Percentiles rank a stretch among this genome's conserved stretches.
Evolutionary conservation across 2,797 vertebrate genomes (phyloP).

Genomic region (Salarias fasciatus): DNA sequence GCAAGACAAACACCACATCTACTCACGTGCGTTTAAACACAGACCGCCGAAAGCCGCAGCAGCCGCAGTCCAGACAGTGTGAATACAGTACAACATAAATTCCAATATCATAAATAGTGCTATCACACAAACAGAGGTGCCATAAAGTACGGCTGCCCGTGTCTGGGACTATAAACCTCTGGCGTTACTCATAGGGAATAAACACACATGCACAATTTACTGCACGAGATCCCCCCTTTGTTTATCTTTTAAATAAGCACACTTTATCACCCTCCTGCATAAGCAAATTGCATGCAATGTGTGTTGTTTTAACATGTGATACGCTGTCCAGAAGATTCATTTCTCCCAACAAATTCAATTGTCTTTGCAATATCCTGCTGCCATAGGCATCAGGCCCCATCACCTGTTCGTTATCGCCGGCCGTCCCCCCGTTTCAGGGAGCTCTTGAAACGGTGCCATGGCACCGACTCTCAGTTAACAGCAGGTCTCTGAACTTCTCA

Average conservation of each 20-base stretch:
- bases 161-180: conserved; percentile 80
- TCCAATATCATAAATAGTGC: conserved; percentile 80
- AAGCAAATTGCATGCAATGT: conserved; percentile 78
- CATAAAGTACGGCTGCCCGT: conserved; percentile 76
- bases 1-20: conserved; percentile 59
- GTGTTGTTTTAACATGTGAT: conserved; percentile 82
- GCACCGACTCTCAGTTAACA: conserved; percentile 79
- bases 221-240: conserved; percentile 73
- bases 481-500: conserved; percentile 85
- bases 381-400: conserved; percentile 80
- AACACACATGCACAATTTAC: conserved; percentile 79
- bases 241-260: conserved; percentile 84
- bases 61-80: conserved; percentile 50
- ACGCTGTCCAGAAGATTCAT: conserved; percentile 85
- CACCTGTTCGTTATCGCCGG: conserved; percentile 84
- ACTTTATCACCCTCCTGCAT: conserved; percentile 75
- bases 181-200: conserved; percentile 78
- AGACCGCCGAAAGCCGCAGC: conserved; percentile 32
- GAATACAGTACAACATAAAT: conserved; percentile 75
- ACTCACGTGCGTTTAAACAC: conserved; percentile 61
- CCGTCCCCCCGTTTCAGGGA: conserved; percentile 76
- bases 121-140: conserved; percentile 75
- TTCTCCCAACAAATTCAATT: conserved; percentile 81
- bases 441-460: conserved; percentile 80
- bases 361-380: conserved; percentile 83